A percentile compares a stretch with the other conserved stretches of the same genome.
These are phyloP conservation scores for Peromyscus nudipes DNA, from an alignment of 2,797 vertebrate species.

Conservation along the genomic window DNA sequence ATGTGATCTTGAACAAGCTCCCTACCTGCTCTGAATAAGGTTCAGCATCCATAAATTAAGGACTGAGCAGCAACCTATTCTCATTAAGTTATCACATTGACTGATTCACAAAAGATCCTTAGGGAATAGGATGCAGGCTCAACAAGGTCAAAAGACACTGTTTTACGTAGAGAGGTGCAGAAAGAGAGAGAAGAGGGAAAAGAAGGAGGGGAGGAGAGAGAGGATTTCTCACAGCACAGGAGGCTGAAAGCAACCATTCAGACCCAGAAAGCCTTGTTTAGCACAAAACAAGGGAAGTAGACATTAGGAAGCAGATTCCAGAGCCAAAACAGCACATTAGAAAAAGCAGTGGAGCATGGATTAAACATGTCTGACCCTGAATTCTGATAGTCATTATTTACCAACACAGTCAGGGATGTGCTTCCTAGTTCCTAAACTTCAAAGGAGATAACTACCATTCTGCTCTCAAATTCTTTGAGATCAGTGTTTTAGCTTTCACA, in stretches of 20 bases:
- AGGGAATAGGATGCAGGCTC: background rate
- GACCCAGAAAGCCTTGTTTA: background rate
- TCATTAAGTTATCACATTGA: background rate
- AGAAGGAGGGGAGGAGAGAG: background rate
- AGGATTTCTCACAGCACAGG: background rate
- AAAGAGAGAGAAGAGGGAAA: background rate
- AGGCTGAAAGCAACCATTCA: background rate
- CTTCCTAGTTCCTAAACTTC: background rate
- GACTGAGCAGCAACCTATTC: background rate
- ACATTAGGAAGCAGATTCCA: background rate
- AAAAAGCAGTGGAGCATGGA: background rate
- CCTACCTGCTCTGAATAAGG: background rate
- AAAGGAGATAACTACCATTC: background rate
- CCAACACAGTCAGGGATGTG: background rate
- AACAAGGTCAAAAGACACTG: background rate
- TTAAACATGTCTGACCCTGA: too few species aligned
- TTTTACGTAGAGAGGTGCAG: background rate
- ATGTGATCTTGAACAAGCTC: background rate
- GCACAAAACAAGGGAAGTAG: background rate
- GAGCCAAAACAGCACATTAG: fast-evolving
- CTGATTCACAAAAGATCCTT: background rate
- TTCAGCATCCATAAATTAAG: background rate
- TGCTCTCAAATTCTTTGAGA: background rate
- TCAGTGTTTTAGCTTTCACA: background rate
- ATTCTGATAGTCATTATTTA: background rate